phyloP scores from a whole-genome alignment of 2,888 invertebrate genomes.

The Gibbula magus region DNA sequence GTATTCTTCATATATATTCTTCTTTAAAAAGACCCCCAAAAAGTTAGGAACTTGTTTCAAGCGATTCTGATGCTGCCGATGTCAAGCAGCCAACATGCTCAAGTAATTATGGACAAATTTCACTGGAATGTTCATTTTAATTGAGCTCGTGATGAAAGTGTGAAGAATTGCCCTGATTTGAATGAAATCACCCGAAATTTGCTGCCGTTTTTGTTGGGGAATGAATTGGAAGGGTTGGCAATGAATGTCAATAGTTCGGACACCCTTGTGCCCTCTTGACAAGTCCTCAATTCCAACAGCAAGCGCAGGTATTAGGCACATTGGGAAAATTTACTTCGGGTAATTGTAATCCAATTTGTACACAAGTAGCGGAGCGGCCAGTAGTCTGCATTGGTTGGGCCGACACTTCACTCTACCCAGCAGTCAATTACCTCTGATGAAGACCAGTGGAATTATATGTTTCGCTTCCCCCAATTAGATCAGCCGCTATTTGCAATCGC shows the following conservation, averaged over 20 bases:
- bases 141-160: slow-evolving; percentile 14
- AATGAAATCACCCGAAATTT: slow-evolving; percentile 24
- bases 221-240: slow-evolving; percentile 8
- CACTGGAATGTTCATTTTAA: slow-evolving; percentile 21
- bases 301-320: slow-evolving; percentile 27
- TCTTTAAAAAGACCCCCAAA: no score
- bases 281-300: slow-evolving; percentile 2
- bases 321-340: slow-evolving; percentile 26
- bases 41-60: no score
- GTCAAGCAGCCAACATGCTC: slow-evolving; percentile 10
- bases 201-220: slow-evolving; percentile 12
- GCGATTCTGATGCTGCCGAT: not conserved
- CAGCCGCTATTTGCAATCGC: slow-evolving; percentile 24
- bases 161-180: slow-evolving; percentile 23
- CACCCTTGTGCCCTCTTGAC: not conserved
- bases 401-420: slow-evolving; percentile 12
- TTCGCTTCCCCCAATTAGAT: slow-evolving; percentile 29
- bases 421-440: slow-evolving; percentile 29
- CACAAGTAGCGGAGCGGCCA: slow-evolving; percentile 18
- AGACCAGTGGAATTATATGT: slow-evolving; percentile 23
- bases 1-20: no score
- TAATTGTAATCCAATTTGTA: slow-evolving; percentile 31
- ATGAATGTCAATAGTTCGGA: slow-evolving; percentile 25
- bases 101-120: not conserved
- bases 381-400: slow-evolving; percentile 5